Conservation (phyloP, 2,797 vertebrate species). For the Sebastes umbrosus region DNA sequence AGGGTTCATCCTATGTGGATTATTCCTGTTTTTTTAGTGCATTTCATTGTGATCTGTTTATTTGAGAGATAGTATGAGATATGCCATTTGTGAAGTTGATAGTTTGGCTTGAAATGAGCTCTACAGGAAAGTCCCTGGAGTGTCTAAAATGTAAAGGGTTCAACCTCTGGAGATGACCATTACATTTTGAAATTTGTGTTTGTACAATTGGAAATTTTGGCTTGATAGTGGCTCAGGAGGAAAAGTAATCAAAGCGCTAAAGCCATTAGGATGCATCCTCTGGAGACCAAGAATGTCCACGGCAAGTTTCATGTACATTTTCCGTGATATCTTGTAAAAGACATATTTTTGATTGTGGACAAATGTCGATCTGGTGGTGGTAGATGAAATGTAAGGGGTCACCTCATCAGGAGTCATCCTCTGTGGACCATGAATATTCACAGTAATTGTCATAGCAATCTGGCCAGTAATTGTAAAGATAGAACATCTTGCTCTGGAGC, state of each 20-base stretch:
- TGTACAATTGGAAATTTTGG: neutral
- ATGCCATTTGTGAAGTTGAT: neutral
- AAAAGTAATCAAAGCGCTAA: neutral
- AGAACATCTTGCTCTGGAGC: neutral
- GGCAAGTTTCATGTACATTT: neutral
- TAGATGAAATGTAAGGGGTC: too few relatives aligned
- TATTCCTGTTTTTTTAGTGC: neutral
- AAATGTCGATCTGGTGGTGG: neutral
- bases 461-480: neutral
- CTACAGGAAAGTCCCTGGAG: neutral
- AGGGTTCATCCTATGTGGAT: neutral
- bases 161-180: neutral
- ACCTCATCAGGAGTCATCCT: neutral
- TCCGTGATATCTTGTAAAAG: neutral
- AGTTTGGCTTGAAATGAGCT: neutral
- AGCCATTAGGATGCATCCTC: neutral
- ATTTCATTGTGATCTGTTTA: neutral
- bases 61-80: neutral
- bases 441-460: neutral
- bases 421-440: neutral
- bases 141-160: neutral
- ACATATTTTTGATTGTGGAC: neutral
- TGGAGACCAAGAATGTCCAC: neutral
- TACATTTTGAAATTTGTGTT: neutral
- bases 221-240: accelerated